Evolutionary conservation across 2,113 vertebrate genomes (phyloP).

Genomic region (Petrocephalus zakoni): DNA sequence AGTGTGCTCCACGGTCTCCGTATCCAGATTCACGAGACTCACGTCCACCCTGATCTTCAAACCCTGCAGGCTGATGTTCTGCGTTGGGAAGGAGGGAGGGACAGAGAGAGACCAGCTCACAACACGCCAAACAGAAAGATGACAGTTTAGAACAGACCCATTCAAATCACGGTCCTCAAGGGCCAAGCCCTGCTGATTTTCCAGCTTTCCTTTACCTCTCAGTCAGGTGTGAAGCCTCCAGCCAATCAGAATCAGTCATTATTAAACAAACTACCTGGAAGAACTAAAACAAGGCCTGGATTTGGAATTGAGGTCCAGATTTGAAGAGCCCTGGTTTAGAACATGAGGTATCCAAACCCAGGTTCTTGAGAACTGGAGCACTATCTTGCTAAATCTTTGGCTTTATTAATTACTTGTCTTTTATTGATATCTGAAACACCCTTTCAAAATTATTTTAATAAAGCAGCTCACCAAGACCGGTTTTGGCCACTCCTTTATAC

Average conservation of each 20-base stretch:
- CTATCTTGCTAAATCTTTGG: neutral
- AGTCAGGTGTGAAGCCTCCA: no score
- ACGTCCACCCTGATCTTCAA: constrained; percentile 5
- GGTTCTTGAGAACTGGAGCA: neutral
- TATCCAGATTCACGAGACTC: constrained; percentile 21
- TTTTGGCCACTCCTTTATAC: neutral
- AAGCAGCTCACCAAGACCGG: neutral
- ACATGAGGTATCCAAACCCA: neutral
- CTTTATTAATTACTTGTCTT: neutral
- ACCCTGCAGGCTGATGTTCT: constrained; percentile 34
- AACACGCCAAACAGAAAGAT: neutral
- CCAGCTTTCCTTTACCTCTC: no score
- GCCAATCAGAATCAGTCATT: no score
- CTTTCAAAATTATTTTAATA: neutral
- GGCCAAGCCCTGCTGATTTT: no score
- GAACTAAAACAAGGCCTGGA: no score
- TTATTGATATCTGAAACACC: neutral
- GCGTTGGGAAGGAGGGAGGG: neutral
- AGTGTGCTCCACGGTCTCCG: constrained; percentile 1
- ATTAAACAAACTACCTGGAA: no score
- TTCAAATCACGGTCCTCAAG: no score
- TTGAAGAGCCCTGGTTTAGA: no score
- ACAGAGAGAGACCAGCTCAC: neutral
- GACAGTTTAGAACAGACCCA: no score
- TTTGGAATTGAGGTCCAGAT: no score